phyloP scores from a whole-genome alignment of 2,797 vertebrate species.

The Nyctalus aviator region DNA sequence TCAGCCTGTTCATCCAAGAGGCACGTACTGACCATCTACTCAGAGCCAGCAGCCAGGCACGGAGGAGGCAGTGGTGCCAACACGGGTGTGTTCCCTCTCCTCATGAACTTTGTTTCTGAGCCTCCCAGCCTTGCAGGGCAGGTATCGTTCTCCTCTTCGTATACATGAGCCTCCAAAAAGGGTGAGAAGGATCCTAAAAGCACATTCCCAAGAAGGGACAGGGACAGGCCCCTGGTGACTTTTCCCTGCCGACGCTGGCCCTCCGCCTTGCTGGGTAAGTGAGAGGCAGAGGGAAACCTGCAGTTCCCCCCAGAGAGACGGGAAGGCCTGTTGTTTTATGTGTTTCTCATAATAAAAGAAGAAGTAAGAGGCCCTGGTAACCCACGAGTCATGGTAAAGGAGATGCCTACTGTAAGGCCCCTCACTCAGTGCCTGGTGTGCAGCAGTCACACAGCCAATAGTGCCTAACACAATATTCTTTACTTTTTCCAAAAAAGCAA shows the following conservation, averaged over 20 bases:
- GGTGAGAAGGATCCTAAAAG: background rate
- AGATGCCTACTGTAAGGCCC: background rate
- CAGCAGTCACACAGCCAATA: background rate
- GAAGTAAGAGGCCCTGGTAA: background rate
- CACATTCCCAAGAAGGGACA: background rate
- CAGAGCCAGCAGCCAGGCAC: background rate
- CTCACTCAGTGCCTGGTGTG: background rate
- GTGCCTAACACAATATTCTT: background rate
- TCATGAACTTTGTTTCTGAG: background rate
- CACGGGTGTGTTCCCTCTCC: background rate
- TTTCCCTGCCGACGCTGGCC: too few species aligned
- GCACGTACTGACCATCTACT: background rate
- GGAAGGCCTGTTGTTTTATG: background rate
- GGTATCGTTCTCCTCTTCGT: background rate
- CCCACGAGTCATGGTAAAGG: background rate
- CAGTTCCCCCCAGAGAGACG: background rate
- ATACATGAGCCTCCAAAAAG: background rate
- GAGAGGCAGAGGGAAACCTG: background rate
- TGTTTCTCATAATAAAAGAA: background rate
- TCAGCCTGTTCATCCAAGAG: background rate
- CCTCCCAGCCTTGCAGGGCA: background rate
- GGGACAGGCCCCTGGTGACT: background rate
- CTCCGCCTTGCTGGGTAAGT: background rate
- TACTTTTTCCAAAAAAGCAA: background rate
- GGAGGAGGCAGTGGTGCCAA: background rate